Percentiles rank a stretch among this genome's conserved stretches.
phyloP scores from a whole-genome alignment of 2,888 invertebrate genomes.

The Acanthosepion lycidas region DNA sequence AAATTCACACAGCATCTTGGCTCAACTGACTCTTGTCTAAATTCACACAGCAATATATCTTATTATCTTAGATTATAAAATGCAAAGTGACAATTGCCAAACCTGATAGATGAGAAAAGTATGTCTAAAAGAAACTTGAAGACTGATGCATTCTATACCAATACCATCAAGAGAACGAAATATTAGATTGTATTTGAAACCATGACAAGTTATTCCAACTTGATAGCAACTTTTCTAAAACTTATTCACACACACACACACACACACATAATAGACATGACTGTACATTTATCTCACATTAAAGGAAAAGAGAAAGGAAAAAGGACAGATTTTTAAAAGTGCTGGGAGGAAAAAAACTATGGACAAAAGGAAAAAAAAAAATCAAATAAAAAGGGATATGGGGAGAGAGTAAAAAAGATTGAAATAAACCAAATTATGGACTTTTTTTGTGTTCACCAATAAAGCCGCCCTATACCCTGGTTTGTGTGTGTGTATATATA shows the following conservation, averaged over 20 bases:
- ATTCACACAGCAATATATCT: too few relatives aligned
- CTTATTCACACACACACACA: not conserved
- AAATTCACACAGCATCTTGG: too few relatives aligned
- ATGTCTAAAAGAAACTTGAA: not conserved
- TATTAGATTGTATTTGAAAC: not conserved
- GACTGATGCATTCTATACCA: not conserved
- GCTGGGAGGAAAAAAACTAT: not conserved
- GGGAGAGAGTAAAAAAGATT: not conserved
- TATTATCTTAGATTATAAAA: not conserved
- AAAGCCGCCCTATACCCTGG: not conserved
- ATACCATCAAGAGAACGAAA: not conserved
- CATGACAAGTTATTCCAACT: not conserved
- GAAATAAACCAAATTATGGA: not conserved
- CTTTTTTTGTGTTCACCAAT: not conserved
- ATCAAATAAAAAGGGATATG: not conserved
- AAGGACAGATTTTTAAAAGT: too few relatives aligned
- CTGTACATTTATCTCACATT: not conserved
- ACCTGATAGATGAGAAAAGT: not conserved
- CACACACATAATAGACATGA: not conserved
- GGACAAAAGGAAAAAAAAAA: not conserved
- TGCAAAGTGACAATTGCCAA: not conserved
- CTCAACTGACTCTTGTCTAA: too few relatives aligned
- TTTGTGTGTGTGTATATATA: not conserved
- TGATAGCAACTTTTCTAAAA: not conserved
- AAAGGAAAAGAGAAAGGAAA: not conserved